Evolutionary conservation across 2,113 vertebrate genomes (phyloP).

Genomic region (Pteropus alecto): DNA sequence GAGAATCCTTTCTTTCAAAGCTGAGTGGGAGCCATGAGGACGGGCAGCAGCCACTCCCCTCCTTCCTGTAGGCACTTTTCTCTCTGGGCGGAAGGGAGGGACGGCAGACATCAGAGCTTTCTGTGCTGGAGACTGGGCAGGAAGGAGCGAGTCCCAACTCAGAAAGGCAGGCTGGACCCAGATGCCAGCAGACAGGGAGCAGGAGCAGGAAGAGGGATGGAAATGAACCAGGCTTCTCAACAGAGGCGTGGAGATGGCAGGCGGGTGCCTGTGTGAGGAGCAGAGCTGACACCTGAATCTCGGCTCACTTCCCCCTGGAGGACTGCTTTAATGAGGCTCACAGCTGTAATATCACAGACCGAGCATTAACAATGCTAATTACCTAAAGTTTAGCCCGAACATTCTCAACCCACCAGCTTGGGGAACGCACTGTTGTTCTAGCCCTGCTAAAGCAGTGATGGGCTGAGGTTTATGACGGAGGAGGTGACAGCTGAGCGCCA

Average conservation of each 20-base stretch:
- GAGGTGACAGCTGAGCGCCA: neutral
- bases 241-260: constrained; percentile 60
- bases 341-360: constrained; percentile 82
- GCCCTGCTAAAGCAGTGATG: neutral
- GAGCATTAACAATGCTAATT: constrained; percentile 86
- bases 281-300: constrained; percentile 80
- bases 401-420: constrained; percentile 75
- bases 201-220: neutral
- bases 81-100: neutral
- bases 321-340: constrained; percentile 83
- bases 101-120: neutral
- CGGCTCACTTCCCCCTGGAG: constrained; percentile 74
- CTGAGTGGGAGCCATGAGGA: neutral
- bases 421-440: constrained; percentile 72
- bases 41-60: neutral
- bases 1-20: neutral
- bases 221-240: constrained; percentile 61
- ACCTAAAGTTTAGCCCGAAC: constrained; percentile 80
- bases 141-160: neutral
- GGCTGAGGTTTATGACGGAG: constrained; percentile 21
- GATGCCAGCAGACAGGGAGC: constrained; percentile 65
- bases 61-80: neutral
- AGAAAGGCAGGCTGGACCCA: neutral
- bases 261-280: constrained; percentile 54
- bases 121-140: neutral